phyloP scores from a whole-genome alignment of 2,113 vertebrate species.

The Odontophorus gujanensis region DNA sequence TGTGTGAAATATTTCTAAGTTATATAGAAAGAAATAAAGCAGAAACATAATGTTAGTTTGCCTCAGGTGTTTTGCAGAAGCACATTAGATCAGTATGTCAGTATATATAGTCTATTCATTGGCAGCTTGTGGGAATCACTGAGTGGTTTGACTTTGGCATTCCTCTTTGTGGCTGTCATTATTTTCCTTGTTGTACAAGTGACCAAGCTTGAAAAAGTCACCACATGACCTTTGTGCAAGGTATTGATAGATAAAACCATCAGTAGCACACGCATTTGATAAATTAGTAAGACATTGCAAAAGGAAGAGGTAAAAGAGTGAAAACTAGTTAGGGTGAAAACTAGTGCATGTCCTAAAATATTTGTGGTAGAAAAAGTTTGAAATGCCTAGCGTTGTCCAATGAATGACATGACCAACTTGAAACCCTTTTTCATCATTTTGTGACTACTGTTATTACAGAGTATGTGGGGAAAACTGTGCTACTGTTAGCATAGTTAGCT shows the following conservation, averaged over 20 bases:
- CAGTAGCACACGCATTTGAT: neutral
- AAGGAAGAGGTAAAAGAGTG: neutral
- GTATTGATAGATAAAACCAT: neutral
- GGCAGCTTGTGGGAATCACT: neutral
- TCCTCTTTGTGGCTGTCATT: neutral
- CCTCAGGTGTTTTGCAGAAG: neutral
- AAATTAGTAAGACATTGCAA: neutral
- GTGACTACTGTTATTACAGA: neutral
- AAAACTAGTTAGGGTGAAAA: neutral
- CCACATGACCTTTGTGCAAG: slow-evolving; percentile 8
- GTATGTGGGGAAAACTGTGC: neutral
- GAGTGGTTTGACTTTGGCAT: neutral
- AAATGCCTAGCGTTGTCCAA: neutral
- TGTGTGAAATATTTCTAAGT: neutral
- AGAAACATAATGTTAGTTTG: neutral
- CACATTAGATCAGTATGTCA: neutral
- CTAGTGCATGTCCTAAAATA: neutral
- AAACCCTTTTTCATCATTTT: neutral
- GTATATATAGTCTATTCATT: neutral
- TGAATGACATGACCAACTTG: neutral
- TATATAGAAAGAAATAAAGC: neutral
- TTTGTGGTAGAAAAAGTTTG: neutral
- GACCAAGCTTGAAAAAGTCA: neutral
- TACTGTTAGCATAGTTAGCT: neutral
- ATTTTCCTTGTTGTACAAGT: neutral